phyloP scores from a whole-genome alignment of 2,797 vertebrate species.

The Steatocranus sp. region DNA sequence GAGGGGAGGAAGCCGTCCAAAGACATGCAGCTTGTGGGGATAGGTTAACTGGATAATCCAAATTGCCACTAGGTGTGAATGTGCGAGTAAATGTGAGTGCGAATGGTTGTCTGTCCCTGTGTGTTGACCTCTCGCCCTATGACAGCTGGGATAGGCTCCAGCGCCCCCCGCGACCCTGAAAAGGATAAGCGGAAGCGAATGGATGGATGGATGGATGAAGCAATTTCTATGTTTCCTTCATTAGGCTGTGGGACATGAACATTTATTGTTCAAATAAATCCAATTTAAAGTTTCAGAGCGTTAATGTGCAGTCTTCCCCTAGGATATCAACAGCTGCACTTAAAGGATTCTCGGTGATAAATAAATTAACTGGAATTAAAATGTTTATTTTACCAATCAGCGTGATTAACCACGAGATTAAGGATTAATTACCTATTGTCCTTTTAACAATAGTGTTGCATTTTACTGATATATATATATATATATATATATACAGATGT shows the following conservation, averaged over 20 bases:
- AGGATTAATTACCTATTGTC: rapidly evolving
- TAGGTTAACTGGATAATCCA: too few species aligned
- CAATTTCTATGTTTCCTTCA: neutral
- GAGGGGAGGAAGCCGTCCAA: too few species aligned
- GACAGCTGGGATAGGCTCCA: too few species aligned
- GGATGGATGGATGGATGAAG: too few species aligned
- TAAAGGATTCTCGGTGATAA: neutral
- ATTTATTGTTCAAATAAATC: neutral
- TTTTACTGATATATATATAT: neutral
- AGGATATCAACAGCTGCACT: neutral
- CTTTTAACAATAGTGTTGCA: rapidly evolving
- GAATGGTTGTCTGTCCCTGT: too few species aligned
- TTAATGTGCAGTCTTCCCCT: rapidly evolving
- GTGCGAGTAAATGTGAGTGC: too few species aligned
- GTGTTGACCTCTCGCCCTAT: too few species aligned
- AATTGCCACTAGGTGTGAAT: too few species aligned
- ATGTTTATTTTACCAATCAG: neutral
- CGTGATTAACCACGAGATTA: neutral
- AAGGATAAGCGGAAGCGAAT: too few species aligned
- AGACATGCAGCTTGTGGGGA: too few species aligned
- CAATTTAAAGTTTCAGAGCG: neutral
- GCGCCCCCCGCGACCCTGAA: too few species aligned
- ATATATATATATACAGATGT: neutral
- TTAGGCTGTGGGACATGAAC: rapidly evolving
- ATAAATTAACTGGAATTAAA: neutral